phyloP scores from a whole-genome alignment of 2,113 vertebrate genomes.

The Pao palembangensis region DNA sequence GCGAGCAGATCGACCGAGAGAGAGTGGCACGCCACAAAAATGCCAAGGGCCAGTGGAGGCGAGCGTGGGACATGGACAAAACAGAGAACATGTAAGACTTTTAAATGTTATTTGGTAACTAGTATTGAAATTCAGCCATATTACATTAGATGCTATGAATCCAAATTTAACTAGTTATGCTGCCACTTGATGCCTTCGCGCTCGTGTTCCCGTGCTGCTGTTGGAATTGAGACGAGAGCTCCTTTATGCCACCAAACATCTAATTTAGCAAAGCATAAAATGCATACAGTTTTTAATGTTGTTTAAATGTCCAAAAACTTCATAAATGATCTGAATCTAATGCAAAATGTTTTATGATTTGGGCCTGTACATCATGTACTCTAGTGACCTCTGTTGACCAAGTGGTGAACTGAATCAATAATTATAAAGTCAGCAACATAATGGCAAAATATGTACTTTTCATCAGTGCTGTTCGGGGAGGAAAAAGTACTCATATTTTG shows the following conservation, averaged over 20 bases:
- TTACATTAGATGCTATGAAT: background rate
- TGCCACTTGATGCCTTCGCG: too few species aligned
- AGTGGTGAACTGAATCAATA: too few species aligned
- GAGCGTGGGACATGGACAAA: slow-evolving; percentile 96
- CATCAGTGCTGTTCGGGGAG: too few species aligned
- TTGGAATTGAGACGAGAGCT: too few species aligned
- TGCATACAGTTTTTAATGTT: too few species aligned
- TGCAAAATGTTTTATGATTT: background rate
- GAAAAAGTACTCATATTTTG: too few species aligned
- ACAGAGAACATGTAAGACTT: slow-evolving; percentile 85
- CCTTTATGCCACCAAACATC: too few species aligned
- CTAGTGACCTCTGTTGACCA: background rate
- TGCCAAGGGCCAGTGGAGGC: slow-evolving; percentile 91
- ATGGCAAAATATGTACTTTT: too few species aligned
- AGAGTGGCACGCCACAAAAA: slow-evolving; percentile 91
- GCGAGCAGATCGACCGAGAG: slow-evolving; percentile 89
- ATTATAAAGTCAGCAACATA: too few species aligned
- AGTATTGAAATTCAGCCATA: slow-evolving; percentile 2
- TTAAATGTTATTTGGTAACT: background rate
- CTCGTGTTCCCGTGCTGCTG: too few species aligned
- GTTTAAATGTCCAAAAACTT: background rate
- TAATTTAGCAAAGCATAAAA: too few species aligned
- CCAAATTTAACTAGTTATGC: too few species aligned
- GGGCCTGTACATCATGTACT: background rate
- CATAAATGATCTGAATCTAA: background rate